Base-by-base conservation (phyloP, 2,888 invertebrate genomes). In the Elegia similella region DNA sequence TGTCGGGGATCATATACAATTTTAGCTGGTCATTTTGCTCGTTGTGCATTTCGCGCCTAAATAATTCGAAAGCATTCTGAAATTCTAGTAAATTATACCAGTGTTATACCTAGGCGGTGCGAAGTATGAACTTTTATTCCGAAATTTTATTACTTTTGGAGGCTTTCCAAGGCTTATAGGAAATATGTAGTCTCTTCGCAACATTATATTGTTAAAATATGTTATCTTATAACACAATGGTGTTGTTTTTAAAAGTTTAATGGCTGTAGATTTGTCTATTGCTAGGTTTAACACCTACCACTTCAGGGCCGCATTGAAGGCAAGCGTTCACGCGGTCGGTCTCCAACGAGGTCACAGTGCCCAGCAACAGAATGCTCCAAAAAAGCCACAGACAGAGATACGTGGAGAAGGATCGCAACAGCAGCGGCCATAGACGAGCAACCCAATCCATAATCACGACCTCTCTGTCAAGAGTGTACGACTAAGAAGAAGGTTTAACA, bases 81-180 rank as follows among this genome's bases (percentile, higher is more conserved):
- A 46, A 23, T 23, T 46, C 23, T 8, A 46, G 3, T 46, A 46
- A 46, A 46, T 46, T 23, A 46, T 23, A 12, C 8, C n/a, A 8
- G 46, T 23, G 23, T 46, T 30, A 47, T 47, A 47, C 30, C 2
- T 47, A 47, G 47, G 13, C 50, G 17, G 38, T 50, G 17, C 16
- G 34, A 50, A 34, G 34, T 50, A 34, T 16, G 32, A 34, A 34
- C 48, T 34, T 50, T 50, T 34, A 50, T 50, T 12, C 34, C 12
- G 16, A 50, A 50, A 16, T 50, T 50, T 50, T 50, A 50, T 50
- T 50, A 50, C 34, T 50, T 50, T 17, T 50, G 50, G 34, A 34
- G 34, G 17, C 12, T 50, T 50, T 50, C 50, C 50, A 17, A 50
- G 34, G 34, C 50, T 50, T 50, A 34, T 17, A 50, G 34, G 38